These are phyloP conservation scores for Spea hammondii DNA, from an alignment of 2,797 vertebrate species.

Conservation along the genomic window DNA sequence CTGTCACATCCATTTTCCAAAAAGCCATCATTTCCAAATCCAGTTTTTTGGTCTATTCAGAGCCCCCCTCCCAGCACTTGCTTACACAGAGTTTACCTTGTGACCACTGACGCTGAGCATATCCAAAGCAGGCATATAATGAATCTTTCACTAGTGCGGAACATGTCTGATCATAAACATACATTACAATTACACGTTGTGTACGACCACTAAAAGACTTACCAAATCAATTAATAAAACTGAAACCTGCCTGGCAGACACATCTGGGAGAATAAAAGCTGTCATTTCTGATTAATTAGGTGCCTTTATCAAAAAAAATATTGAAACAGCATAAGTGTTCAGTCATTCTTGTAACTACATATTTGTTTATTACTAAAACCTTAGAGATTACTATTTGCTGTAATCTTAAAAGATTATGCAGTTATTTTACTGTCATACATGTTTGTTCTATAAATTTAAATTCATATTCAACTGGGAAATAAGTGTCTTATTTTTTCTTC, in stretches of 20 bases:
- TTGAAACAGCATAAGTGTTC: slow-evolving; percentile 27
- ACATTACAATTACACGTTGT: slow-evolving; percentile 51
- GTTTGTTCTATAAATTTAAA: slow-evolving; percentile 11
- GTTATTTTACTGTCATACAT: not conserved
- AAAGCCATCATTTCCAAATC: not conserved
- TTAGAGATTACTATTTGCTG: slow-evolving; percentile 4
- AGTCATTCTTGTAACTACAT: slow-evolving; percentile 8
- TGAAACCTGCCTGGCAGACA: slow-evolving; percentile 48
- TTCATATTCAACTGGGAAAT: slow-evolving; percentile 29
- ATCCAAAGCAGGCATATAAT: slow-evolving; percentile 39
- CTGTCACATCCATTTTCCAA: not conserved
- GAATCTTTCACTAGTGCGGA: slow-evolving; percentile 51
- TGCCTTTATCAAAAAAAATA: slow-evolving; percentile 37
- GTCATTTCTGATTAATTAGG: slow-evolving; percentile 53
- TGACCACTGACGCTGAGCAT: slow-evolving; percentile 29
- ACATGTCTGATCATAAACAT: slow-evolving; percentile 51
- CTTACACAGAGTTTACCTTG: slow-evolving; percentile 24
- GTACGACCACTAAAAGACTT: slow-evolving; percentile 44
- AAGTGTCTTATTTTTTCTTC: slow-evolving; percentile 7
- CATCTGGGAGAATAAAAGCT: slow-evolving; percentile 49
- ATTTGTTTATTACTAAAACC: not conserved
- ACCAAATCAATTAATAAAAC: slow-evolving; percentile 52
- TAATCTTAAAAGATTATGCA: slow-evolving; percentile 14
- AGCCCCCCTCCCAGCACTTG: slow-evolving; percentile 14
- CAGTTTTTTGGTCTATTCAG: not conserved